These are phyloP conservation scores for Diloba caeruleocephala DNA, from an alignment of 2,888 invertebrate species.

Conservation along the genomic window DNA sequence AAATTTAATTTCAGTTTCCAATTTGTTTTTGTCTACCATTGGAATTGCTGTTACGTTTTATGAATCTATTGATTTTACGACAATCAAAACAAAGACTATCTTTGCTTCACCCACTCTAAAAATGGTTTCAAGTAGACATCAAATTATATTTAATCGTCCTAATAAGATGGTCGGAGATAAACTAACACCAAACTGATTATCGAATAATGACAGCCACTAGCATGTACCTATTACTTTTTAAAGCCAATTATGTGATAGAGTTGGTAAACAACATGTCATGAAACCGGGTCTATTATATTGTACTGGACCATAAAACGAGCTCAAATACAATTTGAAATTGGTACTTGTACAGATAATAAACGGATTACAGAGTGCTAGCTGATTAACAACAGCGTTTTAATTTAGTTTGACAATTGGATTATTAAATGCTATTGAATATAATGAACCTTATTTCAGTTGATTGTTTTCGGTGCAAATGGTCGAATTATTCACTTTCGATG, in stretches of 20 bases:
- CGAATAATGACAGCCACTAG: slow-evolving; percentile 26
- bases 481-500: slow-evolving; percentile 14
- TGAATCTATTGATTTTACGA: no score
- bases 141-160: slow-evolving; percentile 19
- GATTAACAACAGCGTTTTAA: slow-evolving; percentile 56
- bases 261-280: slow-evolving; percentile 45
- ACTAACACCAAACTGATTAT: slow-evolving; percentile 30
- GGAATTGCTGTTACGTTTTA: no score
- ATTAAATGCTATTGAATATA: slow-evolving; percentile 46
- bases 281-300: slow-evolving; percentile 41
- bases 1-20: slow-evolving; percentile 14
- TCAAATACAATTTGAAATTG: slow-evolving; percentile 46
- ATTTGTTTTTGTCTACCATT: slow-evolving; percentile 3
- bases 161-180: slow-evolving; percentile 29
- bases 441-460: slow-evolving; percentile 35
- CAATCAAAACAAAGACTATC: no score
- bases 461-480: slow-evolving; percentile 36
- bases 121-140: not conserved
- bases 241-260: slow-evolving; percentile 46
- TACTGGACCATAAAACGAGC: slow-evolving; percentile 39
- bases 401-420: slow-evolving; percentile 53
- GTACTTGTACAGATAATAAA: slow-evolving; percentile 47
- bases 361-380: slow-evolving; percentile 38
- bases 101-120: no score
- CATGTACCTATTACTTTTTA: slow-evolving; percentile 44